These are phyloP conservation scores for Forficula auricularia DNA, from an alignment of 1,140 invertebrate species.

Conservation along the genomic window DNA sequence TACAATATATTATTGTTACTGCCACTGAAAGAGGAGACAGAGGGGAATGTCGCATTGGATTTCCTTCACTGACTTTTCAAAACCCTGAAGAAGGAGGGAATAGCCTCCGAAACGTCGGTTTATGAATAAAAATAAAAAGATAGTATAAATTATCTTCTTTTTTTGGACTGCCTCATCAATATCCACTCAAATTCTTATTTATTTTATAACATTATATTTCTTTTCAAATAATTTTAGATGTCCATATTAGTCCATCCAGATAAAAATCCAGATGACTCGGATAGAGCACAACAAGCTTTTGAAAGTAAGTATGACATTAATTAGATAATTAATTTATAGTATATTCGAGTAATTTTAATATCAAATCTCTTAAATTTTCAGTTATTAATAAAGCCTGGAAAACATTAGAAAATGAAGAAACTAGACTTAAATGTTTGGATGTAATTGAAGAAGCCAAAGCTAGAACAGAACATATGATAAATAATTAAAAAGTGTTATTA, in stretches of 20 bases:
- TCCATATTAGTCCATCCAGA: conserved; percentile 98
- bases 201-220: conserved; percentile 6
- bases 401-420: conserved; percentile 86
- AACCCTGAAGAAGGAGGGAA: no score
- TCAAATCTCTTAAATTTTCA: conserved; percentile 22
- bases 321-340: neutral
- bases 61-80: no score
- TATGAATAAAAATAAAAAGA: no score
- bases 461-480: conserved; percentile 82
- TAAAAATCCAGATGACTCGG: conserved; percentile 90
- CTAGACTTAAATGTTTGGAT: conserved; percentile 83
- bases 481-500: conserved; percentile 12
- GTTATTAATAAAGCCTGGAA: conserved; percentile 93
- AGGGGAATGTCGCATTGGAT: no score
- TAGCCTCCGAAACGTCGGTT: no score
- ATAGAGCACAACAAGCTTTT: conserved; percentile 84
- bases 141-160: no score
- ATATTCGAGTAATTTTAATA: neutral
- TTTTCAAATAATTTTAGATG: conserved; percentile 43
- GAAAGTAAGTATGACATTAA: conserved; percentile 39
- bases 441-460: conserved; percentile 94
- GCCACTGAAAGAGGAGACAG: no score
- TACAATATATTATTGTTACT: no score
- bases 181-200: no score
- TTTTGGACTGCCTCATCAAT: no score